Evolutionary conservation across 2,888 invertebrate genomes (phyloP).

Genomic region (Drosophila testacea): DNA sequence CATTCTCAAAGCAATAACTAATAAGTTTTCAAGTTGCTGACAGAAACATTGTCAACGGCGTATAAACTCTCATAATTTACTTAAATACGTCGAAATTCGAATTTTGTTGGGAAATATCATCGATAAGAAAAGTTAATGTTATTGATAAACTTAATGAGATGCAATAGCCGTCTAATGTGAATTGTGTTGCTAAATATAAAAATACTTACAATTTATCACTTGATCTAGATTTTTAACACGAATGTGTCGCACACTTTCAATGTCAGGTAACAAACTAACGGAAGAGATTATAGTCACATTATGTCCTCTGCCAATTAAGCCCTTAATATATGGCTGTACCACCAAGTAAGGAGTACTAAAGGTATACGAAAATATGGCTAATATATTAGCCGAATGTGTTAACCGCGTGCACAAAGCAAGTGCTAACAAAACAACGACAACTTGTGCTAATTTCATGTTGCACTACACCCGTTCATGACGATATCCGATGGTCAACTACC

Average conservation of each 20-base stretch:
- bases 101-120: neutral
- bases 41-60: neutral
- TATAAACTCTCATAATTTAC: too few species aligned
- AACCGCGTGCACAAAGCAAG: neutral
- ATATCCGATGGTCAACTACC: slow-evolving; percentile 21
- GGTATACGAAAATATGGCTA: slow-evolving; percentile 13
- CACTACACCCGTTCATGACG: slow-evolving; percentile 16
- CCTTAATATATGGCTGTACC: slow-evolving; percentile 8
- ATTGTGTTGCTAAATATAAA: neutral
- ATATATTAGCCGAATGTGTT: slow-evolving; percentile 11
- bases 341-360: slow-evolving; percentile 18
- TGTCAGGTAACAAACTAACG: neutral
- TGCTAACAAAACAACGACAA: slow-evolving; percentile 5
- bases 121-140: neutral
- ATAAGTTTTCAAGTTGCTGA: too few species aligned
- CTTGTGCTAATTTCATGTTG: slow-evolving; percentile 11
- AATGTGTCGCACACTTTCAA: slow-evolving; percentile 12
- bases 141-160: neutral
- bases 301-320: slow-evolving; percentile 10
- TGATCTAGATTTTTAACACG: slow-evolving; percentile 7
- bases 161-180: neutral
- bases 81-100: too few species aligned
- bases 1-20: too few species aligned
- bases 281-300: slow-evolving; percentile 19
- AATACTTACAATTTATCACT: slow-evolving; percentile 10